These are phyloP conservation scores for Phyllotreta striolata DNA, from an alignment of 2,888 invertebrate genomes.

Conservation along the genomic window DNA sequence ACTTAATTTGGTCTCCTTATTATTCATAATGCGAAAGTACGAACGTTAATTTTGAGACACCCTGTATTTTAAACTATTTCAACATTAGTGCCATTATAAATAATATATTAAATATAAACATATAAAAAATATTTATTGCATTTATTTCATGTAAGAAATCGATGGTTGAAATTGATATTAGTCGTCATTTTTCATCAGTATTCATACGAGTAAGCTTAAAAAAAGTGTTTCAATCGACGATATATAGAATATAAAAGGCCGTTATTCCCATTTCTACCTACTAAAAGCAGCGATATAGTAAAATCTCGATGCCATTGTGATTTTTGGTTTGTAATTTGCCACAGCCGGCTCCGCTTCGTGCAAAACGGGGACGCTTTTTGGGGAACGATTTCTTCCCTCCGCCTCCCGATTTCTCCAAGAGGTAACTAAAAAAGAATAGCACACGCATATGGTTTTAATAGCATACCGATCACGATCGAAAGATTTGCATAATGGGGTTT, in stretches of 20 bases:
- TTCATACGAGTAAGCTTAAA: slow-evolving; percentile 24
- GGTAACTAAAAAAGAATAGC: slow-evolving; percentile 43
- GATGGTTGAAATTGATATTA: too few relatives aligned
- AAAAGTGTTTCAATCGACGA: slow-evolving; percentile 22
- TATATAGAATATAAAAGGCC: slow-evolving; percentile 30
- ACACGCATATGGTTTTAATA: slow-evolving; percentile 46
- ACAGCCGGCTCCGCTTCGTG: slow-evolving; percentile 38
- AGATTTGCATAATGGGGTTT: slow-evolving; percentile 45
- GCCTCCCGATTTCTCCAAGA: slow-evolving; percentile 24
- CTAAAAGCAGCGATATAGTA: slow-evolving; percentile 38
- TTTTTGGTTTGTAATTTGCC: slow-evolving; percentile 45
- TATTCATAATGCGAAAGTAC: too few relatives aligned
- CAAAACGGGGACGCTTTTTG: slow-evolving; percentile 26
- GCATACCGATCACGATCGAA: slow-evolving; percentile 44
- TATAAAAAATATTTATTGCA: too few relatives aligned
- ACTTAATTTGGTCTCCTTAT: too few relatives aligned
- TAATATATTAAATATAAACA: too few relatives aligned
- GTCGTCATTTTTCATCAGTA: slow-evolving; percentile 14
- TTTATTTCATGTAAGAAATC: too few relatives aligned
- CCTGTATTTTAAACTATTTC: too few relatives aligned
- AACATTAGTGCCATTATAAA: too few relatives aligned
- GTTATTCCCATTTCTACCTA: slow-evolving; percentile 32
- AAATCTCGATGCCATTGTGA: slow-evolving; percentile 41
- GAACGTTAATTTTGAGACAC: too few relatives aligned
- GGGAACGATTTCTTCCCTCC: slow-evolving; percentile 11